These are phyloP conservation scores for Oxytorus armatus DNA, from an alignment of 2,888 invertebrate species.

Conservation along the genomic window DNA sequence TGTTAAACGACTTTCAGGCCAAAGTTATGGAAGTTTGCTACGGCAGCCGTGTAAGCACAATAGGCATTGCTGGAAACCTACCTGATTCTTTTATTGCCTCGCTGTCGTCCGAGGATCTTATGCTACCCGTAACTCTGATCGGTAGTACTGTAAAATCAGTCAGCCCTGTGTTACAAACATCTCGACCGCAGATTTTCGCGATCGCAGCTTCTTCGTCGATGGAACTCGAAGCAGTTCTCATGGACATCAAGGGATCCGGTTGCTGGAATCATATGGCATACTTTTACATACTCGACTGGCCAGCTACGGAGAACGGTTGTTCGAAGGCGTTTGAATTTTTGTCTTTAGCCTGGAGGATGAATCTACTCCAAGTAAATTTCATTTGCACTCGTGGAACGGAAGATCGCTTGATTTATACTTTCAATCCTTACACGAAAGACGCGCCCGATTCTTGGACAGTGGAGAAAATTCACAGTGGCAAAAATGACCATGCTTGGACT, in stretches of 20 bases:
- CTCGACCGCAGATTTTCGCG: background rate
- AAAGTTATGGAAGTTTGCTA: background rate
- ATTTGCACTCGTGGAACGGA: too few relatives aligned
- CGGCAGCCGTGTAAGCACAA: background rate
- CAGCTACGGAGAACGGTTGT: too few relatives aligned
- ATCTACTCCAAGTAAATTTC: too few relatives aligned
- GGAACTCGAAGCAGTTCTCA: background rate
- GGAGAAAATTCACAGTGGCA: too few relatives aligned
- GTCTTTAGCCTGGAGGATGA: too few relatives aligned
- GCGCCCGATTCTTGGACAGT: too few relatives aligned
- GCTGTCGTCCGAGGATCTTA: background rate
- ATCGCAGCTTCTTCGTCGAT: background rate
- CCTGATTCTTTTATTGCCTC: constrained; percentile 4
- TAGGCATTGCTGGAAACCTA: background rate
- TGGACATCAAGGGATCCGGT: background rate
- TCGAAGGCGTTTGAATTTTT: too few relatives aligned
- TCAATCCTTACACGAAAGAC: too few relatives aligned
- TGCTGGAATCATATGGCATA: too few relatives aligned
- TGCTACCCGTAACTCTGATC: background rate
- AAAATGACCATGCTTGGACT: too few relatives aligned
- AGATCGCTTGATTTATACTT: too few relatives aligned
- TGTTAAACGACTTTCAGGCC: background rate
- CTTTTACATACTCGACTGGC: too few relatives aligned
- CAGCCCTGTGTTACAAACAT: background rate
- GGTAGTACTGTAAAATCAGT: background rate